phyloP scores from a whole-genome alignment of 2,888 invertebrate genomes.

The Drosophila leonis region DNA sequence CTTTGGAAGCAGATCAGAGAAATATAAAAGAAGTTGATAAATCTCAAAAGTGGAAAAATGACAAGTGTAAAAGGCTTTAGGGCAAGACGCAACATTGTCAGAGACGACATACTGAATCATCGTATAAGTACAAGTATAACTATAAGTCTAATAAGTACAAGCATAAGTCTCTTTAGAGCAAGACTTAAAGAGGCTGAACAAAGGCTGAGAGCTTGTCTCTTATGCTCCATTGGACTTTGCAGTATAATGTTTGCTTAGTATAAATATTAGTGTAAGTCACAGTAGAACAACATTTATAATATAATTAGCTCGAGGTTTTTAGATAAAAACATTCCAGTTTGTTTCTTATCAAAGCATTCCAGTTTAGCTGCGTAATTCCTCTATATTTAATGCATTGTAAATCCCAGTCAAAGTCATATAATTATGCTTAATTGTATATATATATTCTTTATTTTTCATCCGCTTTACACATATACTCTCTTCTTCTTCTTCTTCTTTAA shows the following conservation, averaged over 20 bases:
- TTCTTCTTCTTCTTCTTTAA: too few relatives aligned
- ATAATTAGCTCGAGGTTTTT: neutral
- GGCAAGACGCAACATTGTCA: neutral
- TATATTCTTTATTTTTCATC: conserved; percentile 58
- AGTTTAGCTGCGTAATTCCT: neutral
- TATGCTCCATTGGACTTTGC: neutral
- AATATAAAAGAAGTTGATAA: neutral
- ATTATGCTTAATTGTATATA: conserved; percentile 53
- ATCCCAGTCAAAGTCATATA: conserved; percentile 31
- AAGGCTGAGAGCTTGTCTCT: neutral
- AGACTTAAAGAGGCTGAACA: neutral
- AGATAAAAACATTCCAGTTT: conserved; percentile 19
- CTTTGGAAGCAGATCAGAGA: too few relatives aligned
- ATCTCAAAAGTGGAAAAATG: neutral
- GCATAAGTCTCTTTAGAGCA: neutral
- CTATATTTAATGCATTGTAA: neutral
- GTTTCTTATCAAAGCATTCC: conserved; percentile 2
- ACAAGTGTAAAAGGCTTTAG: neutral
- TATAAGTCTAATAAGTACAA: neutral
- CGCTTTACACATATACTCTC: conserved; percentile 40
- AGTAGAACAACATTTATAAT: neutral
- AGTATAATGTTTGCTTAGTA: neutral
- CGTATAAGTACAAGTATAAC: neutral
- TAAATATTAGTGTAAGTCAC: neutral
- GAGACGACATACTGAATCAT: neutral